Evolutionary conservation across 92 coral and sea anemone genomes (phyloP).

Genomic region (Epizoanthus scotinus): DNA sequence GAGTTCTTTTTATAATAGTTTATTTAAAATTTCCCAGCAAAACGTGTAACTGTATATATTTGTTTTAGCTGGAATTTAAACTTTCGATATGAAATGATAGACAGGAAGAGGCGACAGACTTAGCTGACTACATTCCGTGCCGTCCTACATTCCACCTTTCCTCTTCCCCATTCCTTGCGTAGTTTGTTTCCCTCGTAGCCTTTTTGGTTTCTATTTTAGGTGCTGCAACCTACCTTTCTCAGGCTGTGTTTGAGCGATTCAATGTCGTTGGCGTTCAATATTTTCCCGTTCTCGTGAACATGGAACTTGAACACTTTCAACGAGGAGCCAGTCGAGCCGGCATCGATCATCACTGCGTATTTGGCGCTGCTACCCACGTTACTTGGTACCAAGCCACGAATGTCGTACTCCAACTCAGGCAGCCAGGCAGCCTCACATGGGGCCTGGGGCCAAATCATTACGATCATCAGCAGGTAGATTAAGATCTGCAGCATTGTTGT

Average conservation of each 20-base stretch:
- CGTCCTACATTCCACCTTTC: neutral
- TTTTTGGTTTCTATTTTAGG: too few relatives aligned
- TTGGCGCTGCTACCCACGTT: neutral
- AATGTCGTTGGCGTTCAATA: neutral
- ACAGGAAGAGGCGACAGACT: slow-evolving; percentile 20
- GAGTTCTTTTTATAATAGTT: neutral
- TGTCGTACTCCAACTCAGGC: slow-evolving; percentile 12
- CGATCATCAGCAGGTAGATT: neutral
- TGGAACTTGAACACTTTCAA: slow-evolving; percentile 37
- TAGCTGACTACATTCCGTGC: slow-evolving; percentile 14
- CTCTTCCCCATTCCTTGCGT: too few relatives aligned
- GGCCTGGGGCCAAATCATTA: neutral
- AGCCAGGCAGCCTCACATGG: slow-evolving; percentile 2
- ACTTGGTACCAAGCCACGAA: neutral
- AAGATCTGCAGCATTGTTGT: neutral
- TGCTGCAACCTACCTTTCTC: slow-evolving; percentile 19
- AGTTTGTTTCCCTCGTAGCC: too few relatives aligned
- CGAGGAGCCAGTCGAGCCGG: slow-evolving; percentile 38
- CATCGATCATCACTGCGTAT: slow-evolving; percentile 45
- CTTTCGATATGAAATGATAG: neutral
- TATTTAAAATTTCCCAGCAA: neutral
- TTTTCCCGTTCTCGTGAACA: slow-evolving; percentile 15
- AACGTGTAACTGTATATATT: neutral
- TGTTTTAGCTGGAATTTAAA: neutral
- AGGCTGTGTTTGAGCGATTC: slow-evolving; percentile 25